These are phyloP conservation scores for Holocentrus rufus DNA, from an alignment of 2,797 vertebrate species.

Conservation along the genomic window DNA sequence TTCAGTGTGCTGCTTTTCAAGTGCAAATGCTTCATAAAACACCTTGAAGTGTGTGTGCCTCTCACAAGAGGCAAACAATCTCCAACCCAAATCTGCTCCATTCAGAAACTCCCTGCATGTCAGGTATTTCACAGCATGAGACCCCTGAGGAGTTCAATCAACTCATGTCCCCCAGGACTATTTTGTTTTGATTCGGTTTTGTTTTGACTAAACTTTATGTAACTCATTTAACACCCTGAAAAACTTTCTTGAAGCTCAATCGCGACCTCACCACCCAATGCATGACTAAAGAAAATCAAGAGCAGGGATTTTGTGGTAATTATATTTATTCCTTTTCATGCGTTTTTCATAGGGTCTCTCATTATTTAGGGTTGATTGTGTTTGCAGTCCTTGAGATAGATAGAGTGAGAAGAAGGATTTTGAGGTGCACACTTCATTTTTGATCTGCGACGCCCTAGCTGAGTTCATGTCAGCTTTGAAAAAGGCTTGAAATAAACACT, in stretches of 20 bases:
- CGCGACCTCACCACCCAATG: not conserved
- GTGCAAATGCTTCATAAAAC: constrained; percentile 22
- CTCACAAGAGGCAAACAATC: constrained; percentile 30
- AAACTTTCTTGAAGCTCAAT: not conserved
- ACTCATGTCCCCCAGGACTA: constrained; percentile 13
- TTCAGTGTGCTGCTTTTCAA: constrained; percentile 28
- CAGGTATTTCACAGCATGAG: constrained; percentile 2
- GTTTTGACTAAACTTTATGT: not conserved
- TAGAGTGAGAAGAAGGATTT: too few relatives aligned
- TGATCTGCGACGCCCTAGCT: not conserved
- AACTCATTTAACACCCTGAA: not conserved
- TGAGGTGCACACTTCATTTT: not conserved
- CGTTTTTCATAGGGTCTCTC: not conserved
- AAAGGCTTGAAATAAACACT: not conserved
- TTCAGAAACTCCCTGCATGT: constrained; percentile 30
- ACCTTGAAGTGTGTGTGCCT: constrained; percentile 29
- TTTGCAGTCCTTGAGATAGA: constrained; percentile 22
- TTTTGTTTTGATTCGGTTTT: not conserved
- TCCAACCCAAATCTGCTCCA: constrained; percentile 26
- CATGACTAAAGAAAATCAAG: constrained; percentile 7
- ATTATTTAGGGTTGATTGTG: not conserved
- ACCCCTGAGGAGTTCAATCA: constrained; percentile 9
- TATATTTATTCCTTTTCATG: too few relatives aligned
- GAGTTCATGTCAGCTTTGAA: not conserved
- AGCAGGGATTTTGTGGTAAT: not conserved